Evolutionary conservation across 2,888 invertebrate genomes (phyloP), one percentile per base, ranked within the genome.

Genomic region (Latrodectus elegans): DNA sequence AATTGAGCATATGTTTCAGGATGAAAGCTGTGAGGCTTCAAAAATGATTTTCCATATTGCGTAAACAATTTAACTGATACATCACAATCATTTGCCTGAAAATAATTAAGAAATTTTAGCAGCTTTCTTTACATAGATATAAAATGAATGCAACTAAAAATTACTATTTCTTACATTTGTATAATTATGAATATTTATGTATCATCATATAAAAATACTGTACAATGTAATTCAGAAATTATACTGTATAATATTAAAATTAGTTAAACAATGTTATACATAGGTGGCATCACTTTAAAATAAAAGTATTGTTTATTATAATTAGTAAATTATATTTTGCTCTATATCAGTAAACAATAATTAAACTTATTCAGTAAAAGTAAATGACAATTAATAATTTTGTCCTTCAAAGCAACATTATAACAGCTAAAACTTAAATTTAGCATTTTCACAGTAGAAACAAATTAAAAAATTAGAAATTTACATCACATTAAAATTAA

Each of bases 1-100:
- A 94, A 92, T 92, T 95, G 95, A 9, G 94, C 92, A 90, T 94
- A 94, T 0, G 94, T 93, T 91, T 95, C 95, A 4, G 94, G 94
- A 91, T 95, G 94, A 51, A 94, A 91, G 77, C 93, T 93, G 49
- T 92, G 91, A 0, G 90, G 90, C 87, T 94, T 93, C 81, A 94
- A 92, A 77, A 92, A 93, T 11, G 92, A 91, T 91, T 94, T 94
- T 49, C 94, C 94, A 91, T 92, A 94, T 8, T 91, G 92, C 51
- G 91, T 89, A 89, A 94, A 94, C 1, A 91, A 90, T 6, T 91
- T 90, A 72, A 92, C 91, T 1, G 91, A 91, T 51, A 92, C 90
- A 55, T 92, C 92, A 6, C 94, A 91, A 87, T 91, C 90, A 22
- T 89, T 89, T 17, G 89, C 91, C 92, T 92, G 87, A 90, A 91